phyloP scores from a whole-genome alignment of 2,797 vertebrate species.

The Lepidocolaptes lacrymiger region DNA sequence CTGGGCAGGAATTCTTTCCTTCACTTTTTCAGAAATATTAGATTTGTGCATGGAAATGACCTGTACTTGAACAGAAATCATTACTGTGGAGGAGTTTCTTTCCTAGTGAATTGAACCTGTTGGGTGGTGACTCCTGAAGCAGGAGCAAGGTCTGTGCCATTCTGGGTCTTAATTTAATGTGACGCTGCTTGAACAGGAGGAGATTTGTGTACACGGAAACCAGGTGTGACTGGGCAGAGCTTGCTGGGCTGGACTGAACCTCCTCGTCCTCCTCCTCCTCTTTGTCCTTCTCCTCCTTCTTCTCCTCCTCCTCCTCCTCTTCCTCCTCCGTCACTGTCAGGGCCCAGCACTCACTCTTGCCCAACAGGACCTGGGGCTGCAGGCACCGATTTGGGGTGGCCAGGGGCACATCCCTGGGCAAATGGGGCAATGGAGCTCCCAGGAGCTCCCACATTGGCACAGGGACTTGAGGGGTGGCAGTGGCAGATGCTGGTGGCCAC shows the following conservation, averaged over 20 bases:
- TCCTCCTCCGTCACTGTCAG: neutral
- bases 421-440: accelerated
- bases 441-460: accelerated
- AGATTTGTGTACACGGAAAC: neutral
- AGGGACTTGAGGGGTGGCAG: neutral
- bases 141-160: neutral
- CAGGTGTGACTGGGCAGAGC: neutral
- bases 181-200: neutral
- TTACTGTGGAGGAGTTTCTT: neutral
- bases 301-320: too few species aligned
- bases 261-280: neutral
- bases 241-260: neutral
- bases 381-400: accelerated
- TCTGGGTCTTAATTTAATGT: neutral
- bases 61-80: neutral
- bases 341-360: neutral
- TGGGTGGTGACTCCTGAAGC: neutral
- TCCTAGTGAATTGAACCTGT: neutral
- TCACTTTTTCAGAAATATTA: neutral
- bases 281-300: neutral
- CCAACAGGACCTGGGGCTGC: neutral
- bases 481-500: accelerated
- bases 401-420: accelerated
- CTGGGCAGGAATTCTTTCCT: neutral
- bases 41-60: neutral